phyloP scores from a whole-genome alignment of 2,113 vertebrate species.

The Leptobrachium ailaonicum region DNA sequence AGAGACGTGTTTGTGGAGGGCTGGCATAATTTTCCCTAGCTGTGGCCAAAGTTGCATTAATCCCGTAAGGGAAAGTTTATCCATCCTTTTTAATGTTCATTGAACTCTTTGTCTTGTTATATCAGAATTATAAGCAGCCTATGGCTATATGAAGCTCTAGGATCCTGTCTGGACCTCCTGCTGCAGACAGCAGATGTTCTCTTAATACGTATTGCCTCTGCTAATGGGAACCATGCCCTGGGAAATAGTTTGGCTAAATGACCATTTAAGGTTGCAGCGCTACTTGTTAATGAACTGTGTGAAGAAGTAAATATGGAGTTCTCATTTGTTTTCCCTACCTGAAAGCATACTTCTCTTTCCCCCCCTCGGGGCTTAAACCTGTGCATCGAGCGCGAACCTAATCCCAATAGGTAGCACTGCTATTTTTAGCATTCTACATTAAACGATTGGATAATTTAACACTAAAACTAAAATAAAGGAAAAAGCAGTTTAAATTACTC shows the following conservation, averaged over 20 bases:
- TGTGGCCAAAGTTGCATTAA: background rate
- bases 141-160: conserved; percentile 31
- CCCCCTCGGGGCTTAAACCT: too few relatives aligned
- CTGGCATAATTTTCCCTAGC: background rate
- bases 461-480: too few relatives aligned
- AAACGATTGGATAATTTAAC: too few relatives aligned
- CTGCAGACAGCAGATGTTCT: conserved; percentile 44
- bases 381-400: too few relatives aligned
- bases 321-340: conserved; percentile 2
- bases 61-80: background rate
- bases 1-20: too few relatives aligned
- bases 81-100: conserved; percentile 13
- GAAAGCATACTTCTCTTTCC: background rate
- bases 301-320: conserved; percentile 9
- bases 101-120: conserved; percentile 40
- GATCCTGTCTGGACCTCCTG: conserved; percentile 43
- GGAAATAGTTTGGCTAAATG: conserved; percentile 33
- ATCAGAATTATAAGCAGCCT: conserved; percentile 28
- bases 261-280: conserved; percentile 30
- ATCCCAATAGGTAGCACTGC: too few relatives aligned
- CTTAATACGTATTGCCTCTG: conserved; percentile 25
- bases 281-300: conserved; percentile 21
- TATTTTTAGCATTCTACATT: too few relatives aligned
- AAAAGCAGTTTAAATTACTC: too few relatives aligned
- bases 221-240: conserved; percentile 39